phyloP scores from a whole-genome alignment of 2,113 vertebrate genomes.

The Eidolon helvum region DNA sequence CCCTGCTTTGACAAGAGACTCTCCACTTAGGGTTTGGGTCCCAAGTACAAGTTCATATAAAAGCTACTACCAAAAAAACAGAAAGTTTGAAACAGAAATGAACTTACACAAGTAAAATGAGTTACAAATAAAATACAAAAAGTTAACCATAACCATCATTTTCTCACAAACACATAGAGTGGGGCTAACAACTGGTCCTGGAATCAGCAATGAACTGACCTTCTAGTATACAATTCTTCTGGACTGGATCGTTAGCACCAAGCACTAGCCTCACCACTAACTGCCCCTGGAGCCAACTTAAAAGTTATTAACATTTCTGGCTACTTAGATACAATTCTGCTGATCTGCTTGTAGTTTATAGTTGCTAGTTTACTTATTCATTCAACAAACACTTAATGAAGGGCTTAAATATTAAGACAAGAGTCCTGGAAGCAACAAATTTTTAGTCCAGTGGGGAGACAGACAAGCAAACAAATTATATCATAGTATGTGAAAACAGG shows the following conservation, averaged over 20 bases:
- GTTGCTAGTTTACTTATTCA: neutral
- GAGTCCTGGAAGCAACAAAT: neutral
- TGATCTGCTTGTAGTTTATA: neutral
- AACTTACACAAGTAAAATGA: neutral
- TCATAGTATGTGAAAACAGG: neutral
- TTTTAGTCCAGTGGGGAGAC: neutral
- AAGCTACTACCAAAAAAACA: neutral
- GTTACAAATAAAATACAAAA: neutral
- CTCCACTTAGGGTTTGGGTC: neutral
- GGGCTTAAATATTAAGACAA: neutral
- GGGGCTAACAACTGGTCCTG: neutral
- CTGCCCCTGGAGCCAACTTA: neutral
- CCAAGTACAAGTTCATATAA: neutral
- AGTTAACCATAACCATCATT: neutral
- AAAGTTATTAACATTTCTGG: neutral
- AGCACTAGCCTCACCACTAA: neutral
- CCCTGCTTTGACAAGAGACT: neutral
- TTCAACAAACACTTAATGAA: neutral
- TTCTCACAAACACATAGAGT: neutral
- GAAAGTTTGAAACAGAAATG: neutral
- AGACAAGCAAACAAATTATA: neutral
- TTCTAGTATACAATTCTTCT: neutral
- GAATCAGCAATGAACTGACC: neutral
- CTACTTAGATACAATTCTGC: neutral
- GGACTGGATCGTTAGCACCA: neutral